Evolutionary conservation across 2,888 invertebrate genomes (phyloP).

Genomic region (Athalia circularis): DNA sequence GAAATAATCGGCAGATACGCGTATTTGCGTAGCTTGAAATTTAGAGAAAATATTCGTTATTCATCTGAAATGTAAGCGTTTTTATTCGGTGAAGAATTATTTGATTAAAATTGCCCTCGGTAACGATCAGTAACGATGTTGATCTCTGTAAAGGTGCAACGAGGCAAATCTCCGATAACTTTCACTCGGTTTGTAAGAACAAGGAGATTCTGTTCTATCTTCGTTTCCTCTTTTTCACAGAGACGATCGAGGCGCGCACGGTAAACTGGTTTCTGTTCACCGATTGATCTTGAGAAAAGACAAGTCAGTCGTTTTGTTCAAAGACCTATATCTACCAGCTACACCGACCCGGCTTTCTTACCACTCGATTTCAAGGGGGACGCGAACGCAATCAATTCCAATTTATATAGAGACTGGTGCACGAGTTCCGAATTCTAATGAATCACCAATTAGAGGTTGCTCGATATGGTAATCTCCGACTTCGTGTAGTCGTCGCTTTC

Average conservation of each 20-base stretch:
- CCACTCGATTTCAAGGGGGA: background rate
- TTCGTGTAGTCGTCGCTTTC: too few relatives aligned
- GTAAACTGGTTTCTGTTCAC: conserved; percentile 11
- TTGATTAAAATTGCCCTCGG: conserved; percentile 10
- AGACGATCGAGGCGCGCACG: background rate
- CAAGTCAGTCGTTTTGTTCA: background rate
- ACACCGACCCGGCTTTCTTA: too few relatives aligned
- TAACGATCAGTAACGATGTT: background rate
- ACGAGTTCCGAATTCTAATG: background rate
- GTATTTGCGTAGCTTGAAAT: background rate
- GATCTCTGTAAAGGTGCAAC: conserved; percentile 27
- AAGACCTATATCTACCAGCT: too few relatives aligned
- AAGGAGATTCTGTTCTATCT: conserved; percentile 16
- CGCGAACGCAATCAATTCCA: too few relatives aligned
- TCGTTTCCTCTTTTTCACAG: conserved; percentile 5
- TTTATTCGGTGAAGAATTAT: background rate
- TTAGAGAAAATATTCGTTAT: background rate
- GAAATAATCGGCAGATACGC: too few relatives aligned
- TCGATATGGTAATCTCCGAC: too few relatives aligned
- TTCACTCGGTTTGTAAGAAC: conserved; percentile 28
- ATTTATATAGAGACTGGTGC: background rate
- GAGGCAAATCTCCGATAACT: conserved; percentile 38
- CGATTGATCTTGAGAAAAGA: conserved; percentile 32
- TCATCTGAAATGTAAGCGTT: background rate
- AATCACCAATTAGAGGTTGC: background rate